phyloP scores from a whole-genome alignment of 2,113 vertebrate genomes.

The Oryzias curvinotus region DNA sequence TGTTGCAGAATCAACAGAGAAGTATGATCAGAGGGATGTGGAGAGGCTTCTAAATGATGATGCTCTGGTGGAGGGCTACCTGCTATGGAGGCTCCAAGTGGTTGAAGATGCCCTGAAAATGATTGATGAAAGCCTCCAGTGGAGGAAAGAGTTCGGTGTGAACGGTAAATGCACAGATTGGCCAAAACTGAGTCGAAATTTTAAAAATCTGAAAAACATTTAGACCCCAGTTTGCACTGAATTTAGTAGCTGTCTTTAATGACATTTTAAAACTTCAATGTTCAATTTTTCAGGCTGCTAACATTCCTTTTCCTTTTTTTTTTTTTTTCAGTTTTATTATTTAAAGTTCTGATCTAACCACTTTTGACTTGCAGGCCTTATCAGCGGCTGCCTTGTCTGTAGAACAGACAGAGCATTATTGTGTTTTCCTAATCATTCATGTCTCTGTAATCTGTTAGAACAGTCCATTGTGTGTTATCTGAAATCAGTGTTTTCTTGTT shows the following conservation, averaged over 20 bases:
- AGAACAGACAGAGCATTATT: slow-evolving; percentile 52
- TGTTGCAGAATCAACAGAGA: slow-evolving; percentile 83
- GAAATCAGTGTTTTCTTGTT: too few relatives aligned
- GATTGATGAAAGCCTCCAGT: slow-evolving; percentile 95
- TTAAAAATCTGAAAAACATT: not conserved
- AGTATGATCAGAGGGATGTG: slow-evolving; percentile 91
- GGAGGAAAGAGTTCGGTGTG: slow-evolving; percentile 89
- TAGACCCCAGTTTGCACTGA: not conserved
- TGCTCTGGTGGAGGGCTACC: slow-evolving; percentile 83
- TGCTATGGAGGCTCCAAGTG: slow-evolving; percentile 83
- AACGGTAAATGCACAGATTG: slow-evolving; percentile 79
- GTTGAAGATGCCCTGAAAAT: slow-evolving; percentile 93
- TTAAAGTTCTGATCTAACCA: too few relatives aligned
- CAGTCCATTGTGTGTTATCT: too few relatives aligned
- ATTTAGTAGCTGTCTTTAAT: not conserved
- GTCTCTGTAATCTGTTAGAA: not conserved
- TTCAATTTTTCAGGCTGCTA: too few relatives aligned
- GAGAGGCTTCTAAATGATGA: slow-evolving; percentile 88
- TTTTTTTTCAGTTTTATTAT: too few relatives aligned
- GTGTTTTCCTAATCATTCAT: slow-evolving; percentile 28
- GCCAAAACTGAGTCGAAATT: not conserved
- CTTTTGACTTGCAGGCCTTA: slow-evolving; percentile 9
- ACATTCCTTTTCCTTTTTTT: too few relatives aligned
- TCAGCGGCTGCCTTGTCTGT: slow-evolving; percentile 36
- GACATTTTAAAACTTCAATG: too few relatives aligned